Conservation (phyloP, 2,888 invertebrate species). For the Subacronicta megacephala region DNA sequence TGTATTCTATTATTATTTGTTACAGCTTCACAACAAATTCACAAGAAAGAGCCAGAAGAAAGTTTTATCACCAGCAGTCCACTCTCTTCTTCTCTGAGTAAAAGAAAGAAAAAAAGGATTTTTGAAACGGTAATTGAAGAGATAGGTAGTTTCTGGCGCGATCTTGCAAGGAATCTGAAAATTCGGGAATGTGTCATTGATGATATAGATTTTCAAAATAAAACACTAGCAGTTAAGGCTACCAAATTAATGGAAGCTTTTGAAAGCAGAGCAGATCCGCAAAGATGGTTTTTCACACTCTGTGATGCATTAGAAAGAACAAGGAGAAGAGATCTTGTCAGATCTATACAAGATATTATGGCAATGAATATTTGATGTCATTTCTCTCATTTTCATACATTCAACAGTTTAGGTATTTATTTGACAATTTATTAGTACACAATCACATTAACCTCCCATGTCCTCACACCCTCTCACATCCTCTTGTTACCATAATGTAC, state of each 20-base stretch:
- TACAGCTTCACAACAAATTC: slow-evolving; percentile 54
- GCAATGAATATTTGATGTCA: slow-evolving; percentile 73
- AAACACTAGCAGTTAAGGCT: slow-evolving; percentile 66
- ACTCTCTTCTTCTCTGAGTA: slow-evolving; percentile 58
- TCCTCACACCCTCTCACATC: too few relatives aligned
- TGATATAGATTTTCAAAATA: slow-evolving; percentile 71
- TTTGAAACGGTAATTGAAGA: slow-evolving; percentile 71
- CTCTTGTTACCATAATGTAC: too few relatives aligned
- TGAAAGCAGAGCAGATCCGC: slow-evolving; percentile 69
- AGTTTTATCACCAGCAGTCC: slow-evolving; percentile 56
- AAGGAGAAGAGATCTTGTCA: slow-evolving; percentile 76
- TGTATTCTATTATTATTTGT: slow-evolving; percentile 12
- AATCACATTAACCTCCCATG: too few relatives aligned
- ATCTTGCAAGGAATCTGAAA: slow-evolving; percentile 77
- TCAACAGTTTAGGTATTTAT: not conserved
- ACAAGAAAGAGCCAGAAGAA: slow-evolving; percentile 41
- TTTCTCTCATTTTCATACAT: not conserved
- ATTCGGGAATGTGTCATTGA: slow-evolving; percentile 78
- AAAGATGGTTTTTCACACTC: slow-evolving; percentile 78
- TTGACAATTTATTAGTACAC: too few relatives aligned
- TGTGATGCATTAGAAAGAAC: slow-evolving; percentile 79
- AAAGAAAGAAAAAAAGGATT: slow-evolving; percentile 72
- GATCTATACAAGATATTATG: slow-evolving; percentile 74
- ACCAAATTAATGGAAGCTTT: slow-evolving; percentile 69
- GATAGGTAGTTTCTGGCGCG: slow-evolving; percentile 79